Evolutionary conservation across 2,888 invertebrate genomes (phyloP).

Genomic region (Amblyjoppa proteus): DNA sequence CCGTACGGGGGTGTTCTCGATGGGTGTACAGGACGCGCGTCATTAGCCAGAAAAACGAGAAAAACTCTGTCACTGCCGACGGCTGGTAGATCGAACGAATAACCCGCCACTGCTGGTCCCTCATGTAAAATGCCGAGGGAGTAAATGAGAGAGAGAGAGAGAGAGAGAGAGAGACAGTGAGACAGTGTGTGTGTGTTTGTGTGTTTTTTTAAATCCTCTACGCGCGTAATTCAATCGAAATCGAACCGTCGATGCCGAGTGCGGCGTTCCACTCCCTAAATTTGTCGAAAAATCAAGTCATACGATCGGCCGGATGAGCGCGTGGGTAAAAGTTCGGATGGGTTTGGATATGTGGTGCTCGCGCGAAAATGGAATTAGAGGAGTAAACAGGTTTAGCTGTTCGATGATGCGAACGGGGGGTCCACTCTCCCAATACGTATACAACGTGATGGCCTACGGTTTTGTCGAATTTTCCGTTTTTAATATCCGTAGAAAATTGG

Average conservation of each 20-base stretch:
- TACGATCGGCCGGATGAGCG: constrained; percentile 75
- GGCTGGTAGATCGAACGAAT: constrained; percentile 22
- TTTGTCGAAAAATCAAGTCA: constrained; percentile 84
- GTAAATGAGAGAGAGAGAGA: constrained; percentile 19
- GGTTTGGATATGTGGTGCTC: constrained; percentile 64
- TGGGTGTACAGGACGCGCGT: constrained; percentile 78
- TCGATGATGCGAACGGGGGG: constrained; percentile 78
- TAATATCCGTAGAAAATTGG: constrained; percentile 79
- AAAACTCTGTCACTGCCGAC: constrained; percentile 78
- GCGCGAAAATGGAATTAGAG: constrained; percentile 83
- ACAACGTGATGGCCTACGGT: constrained; percentile 18
- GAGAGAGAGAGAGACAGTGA: not conserved
- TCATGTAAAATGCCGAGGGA: constrained; percentile 46
- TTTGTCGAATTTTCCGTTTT: constrained; percentile 76
- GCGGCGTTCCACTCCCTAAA: constrained; percentile 70
- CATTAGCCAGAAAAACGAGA: constrained; percentile 81
- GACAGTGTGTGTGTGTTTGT: constrained; percentile 67
- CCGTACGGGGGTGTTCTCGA: constrained; percentile 69
- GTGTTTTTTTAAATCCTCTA: constrained; percentile 54
- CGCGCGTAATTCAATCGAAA: constrained; percentile 62
- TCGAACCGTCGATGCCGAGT: constrained; percentile 52
- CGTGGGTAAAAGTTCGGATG: constrained; percentile 43
- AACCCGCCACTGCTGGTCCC: constrained; percentile 26
- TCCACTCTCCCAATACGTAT: constrained; percentile 13
- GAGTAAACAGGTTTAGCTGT: constrained; percentile 80